Conservation (phyloP, 2,797 vertebrate genomes). For the Microctenopoma stevenorrisi region DNA sequence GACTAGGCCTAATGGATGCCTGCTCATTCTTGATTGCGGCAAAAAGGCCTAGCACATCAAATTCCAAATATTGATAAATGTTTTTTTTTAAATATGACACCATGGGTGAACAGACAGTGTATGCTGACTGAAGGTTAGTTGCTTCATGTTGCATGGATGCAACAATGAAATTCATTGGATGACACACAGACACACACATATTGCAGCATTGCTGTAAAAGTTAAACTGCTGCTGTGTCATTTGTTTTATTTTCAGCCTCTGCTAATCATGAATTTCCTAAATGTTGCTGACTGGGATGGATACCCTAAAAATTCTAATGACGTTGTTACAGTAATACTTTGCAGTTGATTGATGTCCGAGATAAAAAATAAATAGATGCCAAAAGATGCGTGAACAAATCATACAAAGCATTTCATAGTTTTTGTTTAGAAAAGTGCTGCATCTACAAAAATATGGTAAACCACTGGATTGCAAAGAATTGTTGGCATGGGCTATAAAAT, state of each 20-base stretch:
- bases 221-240: not conserved
- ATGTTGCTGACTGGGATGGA: slow-evolving; percentile 10
- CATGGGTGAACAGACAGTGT: too few species aligned
- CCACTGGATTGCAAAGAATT: not conserved
- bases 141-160: not conserved
- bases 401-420: not conserved
- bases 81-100: not conserved
- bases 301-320: not conserved
- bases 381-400: not conserved
- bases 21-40: slow-evolving; percentile 8
- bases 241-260: slow-evolving; percentile 9
- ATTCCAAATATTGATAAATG: slow-evolving; percentile 5
- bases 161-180: not conserved
- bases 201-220: too few species aligned
- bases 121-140: too few species aligned
- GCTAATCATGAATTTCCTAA: slow-evolving; percentile 14
- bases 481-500: slow-evolving; percentile 2
- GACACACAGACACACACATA: too few species aligned
- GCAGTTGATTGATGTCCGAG: not conserved
- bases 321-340: not conserved
- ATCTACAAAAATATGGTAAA: not conserved
- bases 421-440: not conserved
- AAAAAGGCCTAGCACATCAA: not conserved
- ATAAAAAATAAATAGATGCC: not conserved
- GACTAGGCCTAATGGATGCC: slow-evolving; percentile 6